Evolutionary conservation across 2,113 vertebrate species (phyloP), one percentile per base, ranked within the genome.

Genomic region (Psophia crepitans): DNA sequence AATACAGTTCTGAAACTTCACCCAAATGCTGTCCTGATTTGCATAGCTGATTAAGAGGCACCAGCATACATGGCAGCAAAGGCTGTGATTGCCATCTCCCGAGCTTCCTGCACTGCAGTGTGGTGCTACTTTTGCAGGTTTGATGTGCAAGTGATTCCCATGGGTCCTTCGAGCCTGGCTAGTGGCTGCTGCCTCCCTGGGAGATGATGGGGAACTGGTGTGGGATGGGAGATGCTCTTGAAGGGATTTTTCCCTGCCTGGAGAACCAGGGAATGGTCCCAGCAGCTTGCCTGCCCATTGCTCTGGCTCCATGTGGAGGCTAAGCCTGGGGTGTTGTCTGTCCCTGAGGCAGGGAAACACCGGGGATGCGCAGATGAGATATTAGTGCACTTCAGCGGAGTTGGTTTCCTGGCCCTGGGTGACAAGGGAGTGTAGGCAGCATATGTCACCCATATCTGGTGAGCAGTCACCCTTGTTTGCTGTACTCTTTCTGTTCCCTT

Each of bases 1-100:
- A 95, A 85, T 74, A 44, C 44, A 35, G 8, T 76, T 76, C 53
- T 68, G 53, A 84, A 87, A 63, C 58, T n/a, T 92, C 70, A 90
- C 37, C 28, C 49, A 80, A 64, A 48, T 32, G 37, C 22, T 63
- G 28, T 41, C 16, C 51, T 80, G n/a, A 80, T 88, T 84, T 93
- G 30, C 71, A 63, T 21, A 63, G 60, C 60, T 92, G 56, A 56
- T 93, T 75, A 78, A 30, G 53, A 77, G 81, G 30, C n/a, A 70
- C 21, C 32, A 77, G 57, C 43, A 46, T 39, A 26, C 44, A 23
- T 11, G 16, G 14, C 24, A 91, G 56, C 26, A 78, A 77, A 77
- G 57, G 17, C 41, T 85, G 30, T 56, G 43, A n/a, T 30, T 93
- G 49, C 27, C 28, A 60, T 54, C 28, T 77, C 64, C 43, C 0